These are phyloP conservation scores for Neoarius graeffei DNA, from an alignment of 2,113 vertebrate genomes.

Conservation along the genomic window DNA sequence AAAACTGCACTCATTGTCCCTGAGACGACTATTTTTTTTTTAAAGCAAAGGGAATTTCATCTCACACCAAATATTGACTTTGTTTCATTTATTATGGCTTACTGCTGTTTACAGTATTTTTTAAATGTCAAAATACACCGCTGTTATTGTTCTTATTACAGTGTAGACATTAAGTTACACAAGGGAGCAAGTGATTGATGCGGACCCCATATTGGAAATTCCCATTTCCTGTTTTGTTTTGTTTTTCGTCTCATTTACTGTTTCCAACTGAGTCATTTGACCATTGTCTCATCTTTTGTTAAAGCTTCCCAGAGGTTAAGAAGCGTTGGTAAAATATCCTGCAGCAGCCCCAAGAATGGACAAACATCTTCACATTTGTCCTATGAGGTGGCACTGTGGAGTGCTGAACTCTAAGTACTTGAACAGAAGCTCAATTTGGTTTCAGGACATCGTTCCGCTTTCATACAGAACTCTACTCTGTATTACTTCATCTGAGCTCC, in stretches of 20 bases:
- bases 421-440: background rate
- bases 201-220: background rate
- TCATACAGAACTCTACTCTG: background rate
- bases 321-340: background rate
- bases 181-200: background rate
- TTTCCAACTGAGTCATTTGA: background rate
- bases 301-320: background rate
- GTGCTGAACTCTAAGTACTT: background rate
- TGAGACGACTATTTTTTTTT: too few species aligned
- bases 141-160: background rate
- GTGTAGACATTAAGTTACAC: too few species aligned
- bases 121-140: too few species aligned
- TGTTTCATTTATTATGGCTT: too few species aligned
- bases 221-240: background rate
- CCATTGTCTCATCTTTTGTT: background rate
- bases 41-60: too few species aligned
- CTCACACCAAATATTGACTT: too few species aligned
- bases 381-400: background rate
- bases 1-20: too few species aligned
- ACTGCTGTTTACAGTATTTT: too few species aligned
- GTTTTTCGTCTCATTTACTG: background rate
- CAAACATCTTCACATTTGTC: background rate
- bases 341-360: background rate
- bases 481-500: background rate
- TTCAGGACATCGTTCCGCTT: conserved; percentile 1